phyloP scores from a whole-genome alignment of 2,888 invertebrate genomes.

The Allacma fusca region DNA sequence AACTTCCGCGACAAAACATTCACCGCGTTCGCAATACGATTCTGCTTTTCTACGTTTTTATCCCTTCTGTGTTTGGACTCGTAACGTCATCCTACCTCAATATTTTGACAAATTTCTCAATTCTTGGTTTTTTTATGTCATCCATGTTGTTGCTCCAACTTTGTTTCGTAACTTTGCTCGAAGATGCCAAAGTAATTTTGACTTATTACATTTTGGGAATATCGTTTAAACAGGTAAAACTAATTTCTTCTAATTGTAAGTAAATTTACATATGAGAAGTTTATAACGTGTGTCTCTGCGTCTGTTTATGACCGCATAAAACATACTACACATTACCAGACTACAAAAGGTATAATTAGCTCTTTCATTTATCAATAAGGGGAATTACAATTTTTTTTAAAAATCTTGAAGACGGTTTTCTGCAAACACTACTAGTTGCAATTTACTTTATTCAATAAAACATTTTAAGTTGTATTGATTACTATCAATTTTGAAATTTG shows the following conservation, averaged over 20 bases:
- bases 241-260: not conserved
- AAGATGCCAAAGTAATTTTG: slow-evolving; percentile 33
- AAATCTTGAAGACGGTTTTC: too few relatives aligned
- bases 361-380: too few relatives aligned
- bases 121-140: not conserved
- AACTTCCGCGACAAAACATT: not conserved
- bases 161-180: not conserved
- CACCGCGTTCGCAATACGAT: not conserved
- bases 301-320: too few relatives aligned
- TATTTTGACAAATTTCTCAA: not conserved
- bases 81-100: not conserved
- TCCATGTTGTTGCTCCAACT: not conserved
- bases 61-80: not conserved
- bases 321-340: too few relatives aligned
- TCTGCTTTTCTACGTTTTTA: not conserved
- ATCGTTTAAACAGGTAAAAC: slow-evolving; percentile 20
- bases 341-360: too few relatives aligned
- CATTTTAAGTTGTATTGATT: too few relatives aligned
- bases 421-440: too few relatives aligned
- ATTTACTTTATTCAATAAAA: too few relatives aligned
- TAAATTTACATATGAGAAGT: not conserved
- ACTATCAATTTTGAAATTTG: too few relatives aligned
- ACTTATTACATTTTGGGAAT: not conserved
- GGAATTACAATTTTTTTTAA: too few relatives aligned
- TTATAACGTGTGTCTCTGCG: too few relatives aligned